Evolutionary conservation across 30 jellyfish, hydroid and myxozoan genomes (phyloP), one percentile per base, ranked within the genome.

Genomic region (Catostylus mosaicus): DNA sequence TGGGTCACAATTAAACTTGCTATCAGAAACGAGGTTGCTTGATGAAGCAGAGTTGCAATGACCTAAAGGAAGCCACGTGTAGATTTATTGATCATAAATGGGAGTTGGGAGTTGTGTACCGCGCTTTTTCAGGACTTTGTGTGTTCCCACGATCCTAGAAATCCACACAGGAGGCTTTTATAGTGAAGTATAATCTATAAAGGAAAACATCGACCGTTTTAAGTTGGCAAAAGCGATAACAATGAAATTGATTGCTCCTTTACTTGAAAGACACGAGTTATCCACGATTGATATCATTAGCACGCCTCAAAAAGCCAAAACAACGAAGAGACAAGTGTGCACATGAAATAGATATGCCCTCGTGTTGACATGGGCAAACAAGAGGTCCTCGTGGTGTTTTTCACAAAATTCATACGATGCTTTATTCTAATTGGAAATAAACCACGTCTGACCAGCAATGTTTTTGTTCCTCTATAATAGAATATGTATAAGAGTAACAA

Each of bases 251-350:
- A 57, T 47, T 77, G 88, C 88, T 77, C 88, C 67, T 80, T 80
- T 80, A 70, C 83, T 63, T 66, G 40, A 24, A 0, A 54, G 64
- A 66, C 83, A 63, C 83, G 83, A 67, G 77, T 80, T 68, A 64
- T 30, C 69, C 83, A 59, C 71, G 71, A 59, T 36, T 59, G 71
- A 59, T 59, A 59, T 59, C 71, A 59, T 59, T 63, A 63, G 90
- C 90, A 80, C 90, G 84, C 90, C 83, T 80, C 23, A 30, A 65
- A 65, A 51, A 67, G 90, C 90, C 90, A 80, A 80, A 80, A 80
- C 90, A 80, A 51, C 77, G n/a, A 20, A 26, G 24, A n/a, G 75
- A 80, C 66, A 67, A 51, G 71, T 71, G 82, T 34, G 50, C 90
- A 68, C 70, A 65, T 65, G 83, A 31, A 77, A 67, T 20, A 51